These are phyloP conservation scores for Martes martes DNA, from an alignment of 2,113 vertebrate species.

Conservation along the genomic window DNA sequence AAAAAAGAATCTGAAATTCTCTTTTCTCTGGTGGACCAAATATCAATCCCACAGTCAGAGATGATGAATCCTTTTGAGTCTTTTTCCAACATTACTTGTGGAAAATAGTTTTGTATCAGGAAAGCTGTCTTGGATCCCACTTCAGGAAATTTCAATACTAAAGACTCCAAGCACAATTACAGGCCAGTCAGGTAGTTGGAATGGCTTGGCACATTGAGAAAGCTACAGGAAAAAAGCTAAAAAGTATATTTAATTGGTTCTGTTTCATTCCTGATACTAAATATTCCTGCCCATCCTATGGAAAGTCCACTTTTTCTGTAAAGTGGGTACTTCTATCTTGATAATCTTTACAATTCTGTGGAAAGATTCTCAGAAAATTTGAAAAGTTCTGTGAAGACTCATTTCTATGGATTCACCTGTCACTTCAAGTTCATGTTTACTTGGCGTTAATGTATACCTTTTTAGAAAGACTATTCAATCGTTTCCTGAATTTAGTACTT, in stretches of 20 bases:
- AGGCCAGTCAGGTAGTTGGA: too few species aligned
- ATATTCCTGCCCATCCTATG: background rate
- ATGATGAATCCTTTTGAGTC: background rate
- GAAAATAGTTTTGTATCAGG: background rate
- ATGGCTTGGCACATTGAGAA: background rate
- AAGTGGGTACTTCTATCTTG: background rate
- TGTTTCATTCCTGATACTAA: background rate
- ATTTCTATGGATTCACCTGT: background rate
- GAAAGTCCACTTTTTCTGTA: background rate
- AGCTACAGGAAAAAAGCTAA: background rate
- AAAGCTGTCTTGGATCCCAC: background rate
- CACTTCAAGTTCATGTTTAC: slow-evolving; percentile 7
- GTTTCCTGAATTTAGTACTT: slow-evolving; percentile 27
- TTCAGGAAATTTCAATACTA: background rate
- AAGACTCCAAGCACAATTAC: background rate
- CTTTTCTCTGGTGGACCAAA: background rate
- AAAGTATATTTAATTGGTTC: background rate
- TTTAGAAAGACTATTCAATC: background rate
- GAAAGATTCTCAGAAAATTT: background rate
- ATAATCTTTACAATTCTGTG: background rate
- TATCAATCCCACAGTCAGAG: background rate
- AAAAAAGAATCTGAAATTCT: background rate
- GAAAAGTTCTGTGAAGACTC: background rate
- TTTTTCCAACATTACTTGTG: background rate
- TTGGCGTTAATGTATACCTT: background rate